phyloP scores from a whole-genome alignment of 2,888 invertebrate genomes.

The Spodoptera littoralis region DNA sequence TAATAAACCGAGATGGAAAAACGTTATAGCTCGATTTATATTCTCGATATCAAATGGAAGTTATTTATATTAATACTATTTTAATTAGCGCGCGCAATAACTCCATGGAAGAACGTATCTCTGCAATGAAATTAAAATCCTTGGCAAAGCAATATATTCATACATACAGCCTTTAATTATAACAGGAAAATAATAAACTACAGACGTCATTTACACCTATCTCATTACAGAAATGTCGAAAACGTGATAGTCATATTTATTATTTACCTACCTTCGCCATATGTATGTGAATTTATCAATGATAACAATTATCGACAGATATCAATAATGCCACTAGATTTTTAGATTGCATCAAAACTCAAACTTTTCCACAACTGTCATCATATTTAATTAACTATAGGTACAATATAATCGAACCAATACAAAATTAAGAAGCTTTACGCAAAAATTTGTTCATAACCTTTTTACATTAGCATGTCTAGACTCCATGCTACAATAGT shows the following conservation, averaged over 20 bases:
- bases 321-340: conserved; percentile 20
- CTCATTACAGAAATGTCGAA: conserved; percentile 2
- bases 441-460: conserved; percentile 7
- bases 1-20: no score
- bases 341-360: conserved; percentile 7
- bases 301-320: conserved; percentile 29
- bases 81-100: no score
- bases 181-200: not conserved
- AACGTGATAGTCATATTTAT: not conserved
- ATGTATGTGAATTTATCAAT: conserved; percentile 3
- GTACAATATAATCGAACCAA: no score
- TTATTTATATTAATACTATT: no score
- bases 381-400: conserved; percentile 10
- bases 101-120: no score
- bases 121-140: no score
- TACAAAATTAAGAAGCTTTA: no score
- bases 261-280: conserved; percentile 2
- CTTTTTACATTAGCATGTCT: not conserved
- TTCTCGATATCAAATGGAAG: no score
- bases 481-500: not conserved
- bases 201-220: not conserved
- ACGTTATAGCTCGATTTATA: no score
- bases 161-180: not conserved
- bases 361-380: conserved; percentile 1
- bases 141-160: no score